phyloP scores from a whole-genome alignment of 2,888 invertebrate genomes.

The Perizoma affinitatum region DNA sequence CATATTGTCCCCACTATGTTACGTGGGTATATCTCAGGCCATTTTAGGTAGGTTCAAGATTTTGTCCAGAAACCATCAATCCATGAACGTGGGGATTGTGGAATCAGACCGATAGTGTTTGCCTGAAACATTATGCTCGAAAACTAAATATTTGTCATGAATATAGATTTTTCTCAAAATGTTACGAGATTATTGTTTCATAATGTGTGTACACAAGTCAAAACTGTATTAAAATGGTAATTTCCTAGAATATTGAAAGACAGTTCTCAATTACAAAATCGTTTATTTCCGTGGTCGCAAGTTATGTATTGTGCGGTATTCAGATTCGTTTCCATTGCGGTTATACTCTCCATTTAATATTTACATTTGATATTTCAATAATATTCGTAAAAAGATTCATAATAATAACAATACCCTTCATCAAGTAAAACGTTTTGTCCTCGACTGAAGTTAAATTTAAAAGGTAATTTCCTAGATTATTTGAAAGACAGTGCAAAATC shows the following conservation, averaged over 20 bases:
- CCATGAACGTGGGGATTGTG: too few relatives aligned
- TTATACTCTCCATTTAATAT: conserved; percentile 3
- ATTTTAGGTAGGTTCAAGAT: too few relatives aligned
- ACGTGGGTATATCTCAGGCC: not conserved
- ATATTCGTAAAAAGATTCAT: not conserved
- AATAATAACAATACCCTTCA: conserved; percentile 4
- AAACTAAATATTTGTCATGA: too few relatives aligned
- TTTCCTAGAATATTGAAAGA: too few relatives aligned
- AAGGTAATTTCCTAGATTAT: not conserved
- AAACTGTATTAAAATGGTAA: too few relatives aligned
- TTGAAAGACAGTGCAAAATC: too few relatives aligned
- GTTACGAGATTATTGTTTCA: too few relatives aligned
- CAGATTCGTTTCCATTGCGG: not conserved
- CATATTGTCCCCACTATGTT: not conserved
- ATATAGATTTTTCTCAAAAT: too few relatives aligned
- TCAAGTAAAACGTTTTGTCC: conserved; percentile 10
- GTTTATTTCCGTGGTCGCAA: not conserved
- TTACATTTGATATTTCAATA: conserved; percentile 5
- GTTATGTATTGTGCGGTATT: not conserved
- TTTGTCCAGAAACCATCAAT: too few relatives aligned
- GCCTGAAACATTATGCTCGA: too few relatives aligned
- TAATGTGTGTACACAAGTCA: too few relatives aligned
- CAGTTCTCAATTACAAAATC: not conserved
- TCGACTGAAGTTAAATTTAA: conserved; percentile 5
- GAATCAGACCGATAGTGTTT: too few relatives aligned